phyloP scores from a whole-genome alignment of 2,797 vertebrate species.

The Sarcophilus harrisii region DNA sequence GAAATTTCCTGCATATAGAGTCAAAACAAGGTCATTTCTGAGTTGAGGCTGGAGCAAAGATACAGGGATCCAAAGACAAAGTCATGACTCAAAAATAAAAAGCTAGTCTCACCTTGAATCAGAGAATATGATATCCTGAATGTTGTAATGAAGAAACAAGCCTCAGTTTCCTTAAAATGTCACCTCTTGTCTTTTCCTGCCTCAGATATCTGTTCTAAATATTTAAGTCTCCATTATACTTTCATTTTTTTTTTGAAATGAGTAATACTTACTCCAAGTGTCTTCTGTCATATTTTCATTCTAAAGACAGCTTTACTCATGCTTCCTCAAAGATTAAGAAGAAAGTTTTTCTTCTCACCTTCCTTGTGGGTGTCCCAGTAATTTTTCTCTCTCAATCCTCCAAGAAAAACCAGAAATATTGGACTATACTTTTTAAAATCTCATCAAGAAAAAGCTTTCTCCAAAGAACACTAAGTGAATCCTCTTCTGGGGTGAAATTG shows the following conservation, averaged over 20 bases:
- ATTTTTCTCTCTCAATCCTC: no score
- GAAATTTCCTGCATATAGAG: background rate
- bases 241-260: background rate
- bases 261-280: background rate
- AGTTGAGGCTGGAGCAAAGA: background rate
- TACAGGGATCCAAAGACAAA: background rate
- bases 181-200: background rate
- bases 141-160: background rate
- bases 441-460: no score
- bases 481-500: no score
- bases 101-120: background rate
- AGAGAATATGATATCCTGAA: background rate
- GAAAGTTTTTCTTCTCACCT: background rate
- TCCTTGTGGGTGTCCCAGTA: no score
- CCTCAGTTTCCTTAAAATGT: background rate
- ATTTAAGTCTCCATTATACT: background rate
- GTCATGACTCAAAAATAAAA: background rate
- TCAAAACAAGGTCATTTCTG: no score
- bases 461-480: no score
- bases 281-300: background rate
- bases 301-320: background rate
- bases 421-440: no score
- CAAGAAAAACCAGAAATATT: no score
- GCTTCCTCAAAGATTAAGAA: background rate
- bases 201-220: background rate